These are phyloP conservation scores for Felis chaus DNA, from an alignment of 2,113 vertebrate genomes.

Conservation along the genomic window DNA sequence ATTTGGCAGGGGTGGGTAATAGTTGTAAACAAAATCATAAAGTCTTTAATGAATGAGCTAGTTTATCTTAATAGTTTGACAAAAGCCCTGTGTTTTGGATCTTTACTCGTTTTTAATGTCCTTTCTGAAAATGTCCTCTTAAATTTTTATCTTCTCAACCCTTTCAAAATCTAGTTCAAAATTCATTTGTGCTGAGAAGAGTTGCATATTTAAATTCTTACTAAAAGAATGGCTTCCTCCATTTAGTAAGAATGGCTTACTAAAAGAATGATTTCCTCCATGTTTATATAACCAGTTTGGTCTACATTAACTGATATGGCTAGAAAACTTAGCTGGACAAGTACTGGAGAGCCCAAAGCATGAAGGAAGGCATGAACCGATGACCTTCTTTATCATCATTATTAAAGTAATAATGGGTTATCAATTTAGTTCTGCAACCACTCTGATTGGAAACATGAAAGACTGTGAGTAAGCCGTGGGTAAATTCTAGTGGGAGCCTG, in stretches of 20 bases:
- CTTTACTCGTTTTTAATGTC: background rate
- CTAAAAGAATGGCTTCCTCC: background rate
- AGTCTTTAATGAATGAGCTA: background rate
- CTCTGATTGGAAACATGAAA: background rate
- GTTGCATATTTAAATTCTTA: constrained; percentile 11
- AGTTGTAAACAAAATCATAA: constrained; percentile 41
- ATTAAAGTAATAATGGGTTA: background rate
- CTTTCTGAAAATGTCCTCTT: background rate
- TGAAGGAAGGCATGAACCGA: background rate
- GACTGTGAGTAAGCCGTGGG: background rate
- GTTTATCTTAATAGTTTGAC: background rate
- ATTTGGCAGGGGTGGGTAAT: background rate
- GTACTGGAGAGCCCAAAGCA: background rate
- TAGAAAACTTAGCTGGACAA: background rate
- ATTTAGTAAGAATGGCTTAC: too few species aligned
- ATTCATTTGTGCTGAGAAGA: background rate
- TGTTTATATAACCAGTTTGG: background rate
- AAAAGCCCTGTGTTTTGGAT: constrained; percentile 1
- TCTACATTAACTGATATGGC: background rate
- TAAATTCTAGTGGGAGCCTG: background rate
- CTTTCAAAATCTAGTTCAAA: background rate
- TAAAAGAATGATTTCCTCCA: constrained; percentile 2
- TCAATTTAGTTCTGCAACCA: background rate
- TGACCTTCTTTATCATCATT: background rate
- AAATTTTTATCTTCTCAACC: constrained; percentile 16